Conservation (phyloP, 1,140 invertebrate genomes). For the Sweltsa coloradensis region DNA sequence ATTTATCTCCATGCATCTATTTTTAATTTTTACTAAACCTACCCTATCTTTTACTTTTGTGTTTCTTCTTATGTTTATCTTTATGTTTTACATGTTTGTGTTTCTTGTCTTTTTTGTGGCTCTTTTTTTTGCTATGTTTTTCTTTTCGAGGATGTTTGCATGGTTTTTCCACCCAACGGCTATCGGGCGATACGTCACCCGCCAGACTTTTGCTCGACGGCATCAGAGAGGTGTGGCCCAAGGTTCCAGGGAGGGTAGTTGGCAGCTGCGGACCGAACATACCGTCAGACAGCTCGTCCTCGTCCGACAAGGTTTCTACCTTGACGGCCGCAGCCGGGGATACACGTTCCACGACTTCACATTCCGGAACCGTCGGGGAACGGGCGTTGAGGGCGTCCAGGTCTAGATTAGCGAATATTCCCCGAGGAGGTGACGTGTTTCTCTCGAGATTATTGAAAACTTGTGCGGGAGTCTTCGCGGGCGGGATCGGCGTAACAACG, state of each 20-base stretch:
- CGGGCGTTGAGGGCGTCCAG: conserved; percentile 31
- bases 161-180: no score
- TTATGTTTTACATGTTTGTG: conserved; percentile 7
- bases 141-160: not conserved
- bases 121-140: not conserved
- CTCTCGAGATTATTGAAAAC: conserved; percentile 35
- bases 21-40: not conserved
- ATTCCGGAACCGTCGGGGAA: conserved; percentile 1
- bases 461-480: conserved; percentile 17
- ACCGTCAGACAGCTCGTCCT: not conserved
- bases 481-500: not conserved
- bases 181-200: not conserved
- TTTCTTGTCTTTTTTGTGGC: conserved; percentile 6
- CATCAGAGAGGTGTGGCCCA: not conserved
- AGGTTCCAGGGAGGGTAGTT: not conserved
- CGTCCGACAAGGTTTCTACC: not conserved
- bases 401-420: conserved; percentile 62
- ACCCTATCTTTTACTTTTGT: conserved; percentile 1
- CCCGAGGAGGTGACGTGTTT: conserved; percentile 52
- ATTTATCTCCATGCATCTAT: not conserved
- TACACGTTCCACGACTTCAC: not conserved
- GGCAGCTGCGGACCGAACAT: conserved; percentile 9
- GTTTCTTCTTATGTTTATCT: conserved; percentile 8
- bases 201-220: not conserved
- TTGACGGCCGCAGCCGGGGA: not conserved